Evolutionary conservation across 2,888 invertebrate genomes (phyloP), one percentile per base, ranked within the genome.

Genomic region (Gandaritis pyraliata): DNA sequence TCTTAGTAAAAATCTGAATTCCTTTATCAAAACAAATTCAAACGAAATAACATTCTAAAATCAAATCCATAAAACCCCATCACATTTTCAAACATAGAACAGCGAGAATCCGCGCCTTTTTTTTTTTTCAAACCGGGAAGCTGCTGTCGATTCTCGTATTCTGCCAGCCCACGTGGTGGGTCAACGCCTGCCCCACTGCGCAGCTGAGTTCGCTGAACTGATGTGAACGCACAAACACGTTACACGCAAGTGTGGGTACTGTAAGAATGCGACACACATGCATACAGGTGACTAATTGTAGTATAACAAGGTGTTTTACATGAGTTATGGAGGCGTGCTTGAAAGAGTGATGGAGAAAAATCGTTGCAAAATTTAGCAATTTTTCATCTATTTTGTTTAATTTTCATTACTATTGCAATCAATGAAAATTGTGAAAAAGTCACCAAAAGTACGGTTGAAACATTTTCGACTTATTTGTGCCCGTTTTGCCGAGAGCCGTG

Each of bases 111-210:
- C 49, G 46, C 30, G 62, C 56, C 55, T 23, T 60, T 66, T 65
- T 61, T 62, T 55, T 62, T 66, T 66, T 61, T 58, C 54, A 16
- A 70, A 70, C 65, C 67, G 69, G 69, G 69, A 70, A 68, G 68
- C 64, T 46, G 55, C 29, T 53, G 51, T 56, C 36, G 58, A 49
- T 53, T 39, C 53, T 60, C 52, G 58, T 58, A 56, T 65, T 61
- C 78, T 71, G 71, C 73, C 71, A 72, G 61, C 87, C 90, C 90
- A 90, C 90, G 90, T 91, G 90, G 88, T 85, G 76, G 90, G 87
- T 90, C 90, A 90, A 88, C 82, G 90, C 36, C 86, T 91, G 90
- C 84, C 88, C 89, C 87, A 91, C 87, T 91, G 89, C 84, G 85
- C 82, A 74, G 69, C 69, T 62, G 81, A 79, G 89, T 85, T 89